Evolutionary conservation across 1,140 invertebrate species (phyloP), one percentile per base, ranked within the genome.

Genomic region (Popillia japonica): DNA sequence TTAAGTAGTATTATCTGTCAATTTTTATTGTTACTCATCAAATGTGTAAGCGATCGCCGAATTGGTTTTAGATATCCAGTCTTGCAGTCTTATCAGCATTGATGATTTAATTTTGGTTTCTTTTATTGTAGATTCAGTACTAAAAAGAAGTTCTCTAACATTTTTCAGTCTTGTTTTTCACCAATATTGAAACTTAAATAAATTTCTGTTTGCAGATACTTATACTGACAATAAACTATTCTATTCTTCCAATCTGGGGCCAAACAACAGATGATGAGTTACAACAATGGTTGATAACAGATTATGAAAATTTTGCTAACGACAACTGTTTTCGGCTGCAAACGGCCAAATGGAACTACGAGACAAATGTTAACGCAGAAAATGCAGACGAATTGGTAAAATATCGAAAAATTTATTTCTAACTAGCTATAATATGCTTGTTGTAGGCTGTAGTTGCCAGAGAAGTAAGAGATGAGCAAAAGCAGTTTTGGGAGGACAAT

Each of bases 291-390:
- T 74, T 74, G 20, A 14, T 2, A 7, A 42, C 40, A n/a, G 72
- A n/a, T 7, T 74, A 74, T 40, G 34, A 74, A 40, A 0, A 3
- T 1, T n/a, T 40, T 14, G 72, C 72, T 1, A 11, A n/a, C 6
- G 10, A 74, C 4, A 42, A 40, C 3, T 74, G 72, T 34, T 40
- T 11, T 1, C 2, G 7, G n/a, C n/a, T n/a, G n/a, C 27, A 74
- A 17, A 41, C 7, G n/a, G 80, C 80, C 0, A n/a, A 72, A 17
- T 81, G 78, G 78, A 72, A 77, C 40, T 81, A 78, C 42, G 76
- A 27, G 40, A 81, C 80, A 20, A 59, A 81, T 61, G 76, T 81
- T 10, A 68, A 80, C 40, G 40, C 22, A 3, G 75, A 81, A 3
- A 72, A 17, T 14, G 77, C 44, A 8, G 72, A 41, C 42, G 64